Percentiles rank a stretch among this genome's conserved stretches.
phyloP scores from a whole-genome alignment of 2,797 vertebrate genomes.

The Sarcophilus harrisii region DNA sequence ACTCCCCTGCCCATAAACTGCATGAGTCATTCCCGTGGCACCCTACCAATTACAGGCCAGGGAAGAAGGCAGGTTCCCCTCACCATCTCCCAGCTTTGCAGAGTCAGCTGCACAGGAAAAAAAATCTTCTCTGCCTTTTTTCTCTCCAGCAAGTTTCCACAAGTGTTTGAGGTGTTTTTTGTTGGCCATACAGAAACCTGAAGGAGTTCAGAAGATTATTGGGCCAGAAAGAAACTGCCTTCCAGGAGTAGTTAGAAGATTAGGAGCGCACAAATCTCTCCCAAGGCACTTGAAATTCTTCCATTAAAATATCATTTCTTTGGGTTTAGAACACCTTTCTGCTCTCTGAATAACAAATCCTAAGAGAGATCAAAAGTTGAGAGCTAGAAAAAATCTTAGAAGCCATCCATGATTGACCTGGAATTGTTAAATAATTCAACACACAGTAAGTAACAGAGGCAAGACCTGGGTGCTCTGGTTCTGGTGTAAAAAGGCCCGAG shows the following conservation, averaged over 20 bases:
- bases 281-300: constrained; percentile 22
- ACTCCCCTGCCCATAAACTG: neutral
- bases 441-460: neutral
- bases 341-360: neutral
- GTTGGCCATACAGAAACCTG: neutral
- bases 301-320: constrained; percentile 37
- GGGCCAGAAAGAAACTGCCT: neutral
- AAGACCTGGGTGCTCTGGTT: neutral
- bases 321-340: constrained; percentile 12
- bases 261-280: neutral
- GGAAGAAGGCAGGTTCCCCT: neutral
- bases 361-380: neutral
- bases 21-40: neutral
- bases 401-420: too few species aligned
- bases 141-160: neutral
- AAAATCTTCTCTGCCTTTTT: neutral
- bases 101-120: neutral
- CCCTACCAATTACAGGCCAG: neutral
- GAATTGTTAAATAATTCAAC: neutral
- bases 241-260: neutral
- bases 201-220: neutral
- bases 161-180: neutral
- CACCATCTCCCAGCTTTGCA: neutral
- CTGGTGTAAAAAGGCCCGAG: neutral
- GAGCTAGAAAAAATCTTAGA: neutral